Base-by-base conservation (phyloP, 2,113 vertebrate genomes). In the Quiscalus mexicanus region DNA sequence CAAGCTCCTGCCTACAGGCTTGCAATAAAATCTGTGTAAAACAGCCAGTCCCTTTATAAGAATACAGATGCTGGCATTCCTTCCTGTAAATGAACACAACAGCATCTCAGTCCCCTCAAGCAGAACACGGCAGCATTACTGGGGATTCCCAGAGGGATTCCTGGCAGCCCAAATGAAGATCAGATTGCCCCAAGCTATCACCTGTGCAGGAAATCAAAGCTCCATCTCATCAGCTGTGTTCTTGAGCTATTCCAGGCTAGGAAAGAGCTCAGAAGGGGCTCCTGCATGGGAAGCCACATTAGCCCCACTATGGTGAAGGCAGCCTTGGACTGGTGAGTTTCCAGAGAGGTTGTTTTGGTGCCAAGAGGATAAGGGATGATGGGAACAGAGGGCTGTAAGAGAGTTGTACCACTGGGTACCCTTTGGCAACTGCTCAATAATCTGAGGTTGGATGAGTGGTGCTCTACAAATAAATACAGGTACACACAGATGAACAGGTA, bases 141-240 rank as follows among this genome's bases (percentile, higher is more conserved):
- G 47, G 79, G 84, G 90, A 94, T 94, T 95, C 92, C 93, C 67
- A 74, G 42, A 91, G 92, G 92, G 87, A 94, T 70, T 90, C 95
- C 95, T 95, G 85, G 76, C 95, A 93, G 95, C 78, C 82, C 71
- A 89, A 59, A 89, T 0, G 6, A 94, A 96, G 95, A 92, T 77
- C 64, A 71, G 83, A 90, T 84, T 80, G 85, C 94, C 89, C 71
- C 79, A 68, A 67, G 70, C 82, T 62, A 91, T 53, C 85, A 88
- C 42, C 92, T 86, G 86, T 67, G 44, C 75, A 77, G 87, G 37
- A 93, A 86, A 79, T 62, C 91, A 95, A 93, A 94, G 63, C 78
- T 91, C 75, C 58, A 35, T 14, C 55, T 93, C 67, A 20, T 64
- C 47, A 81, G 42, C 44, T 81, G 68, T 37, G n/a, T 31, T 89